A percentile compares a stretch with the other conserved stretches of the same genome.
These are phyloP conservation scores for Dioctria rufipes DNA, from an alignment of 2,888 invertebrate genomes.

Conservation along the genomic window DNA sequence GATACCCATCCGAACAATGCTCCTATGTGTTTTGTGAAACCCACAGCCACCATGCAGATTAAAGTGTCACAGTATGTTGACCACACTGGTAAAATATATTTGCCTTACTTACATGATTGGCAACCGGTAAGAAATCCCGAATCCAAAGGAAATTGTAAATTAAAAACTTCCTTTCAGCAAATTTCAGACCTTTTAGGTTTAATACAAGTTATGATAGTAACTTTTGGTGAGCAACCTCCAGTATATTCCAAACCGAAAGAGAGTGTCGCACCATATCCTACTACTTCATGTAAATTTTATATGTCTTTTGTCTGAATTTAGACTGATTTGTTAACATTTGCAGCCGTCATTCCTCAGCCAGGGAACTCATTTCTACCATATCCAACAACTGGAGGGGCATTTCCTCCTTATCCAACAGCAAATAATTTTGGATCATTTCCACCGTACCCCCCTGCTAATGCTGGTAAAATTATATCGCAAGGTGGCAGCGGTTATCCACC, in stretches of 20 bases:
- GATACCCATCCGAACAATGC: conserved; percentile 98
- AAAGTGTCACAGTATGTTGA: conserved; percentile 96
- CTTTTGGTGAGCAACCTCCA: conserved; percentile 96
- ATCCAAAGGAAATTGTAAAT: neutral
- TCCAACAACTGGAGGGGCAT: conserved; percentile 72
- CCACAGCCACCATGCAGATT: conserved; percentile 95
- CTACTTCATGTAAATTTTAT: conserved; percentile 60
- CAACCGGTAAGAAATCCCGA: conserved; percentile 73
- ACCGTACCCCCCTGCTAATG: conserved; percentile 63
- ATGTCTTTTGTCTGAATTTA: neutral
- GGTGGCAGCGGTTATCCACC: conserved; percentile 73
- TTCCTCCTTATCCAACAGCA: conserved; percentile 69
- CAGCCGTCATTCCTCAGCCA: conserved; percentile 72
- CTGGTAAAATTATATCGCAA: conserved; percentile 65
- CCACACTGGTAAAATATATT: conserved; percentile 94
- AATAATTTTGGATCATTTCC: conserved; percentile 71
- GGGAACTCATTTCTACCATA: conserved; percentile 71
- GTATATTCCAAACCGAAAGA: conserved; percentile 85
- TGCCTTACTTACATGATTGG: conserved; percentile 98
- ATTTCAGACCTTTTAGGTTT: conserved; percentile 90
- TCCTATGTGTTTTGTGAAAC: conserved; percentile 95
- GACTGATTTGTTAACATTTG: neutral
- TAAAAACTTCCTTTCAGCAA: conserved; percentile 65
- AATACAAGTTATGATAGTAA: conserved; percentile 91
- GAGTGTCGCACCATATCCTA: conserved; percentile 74